Percentiles rank a stretch among this genome's conserved stretches.
Evolutionary conservation across 2,888 invertebrate genomes (phyloP).

Genomic region (Drosophila emarginata): DNA sequence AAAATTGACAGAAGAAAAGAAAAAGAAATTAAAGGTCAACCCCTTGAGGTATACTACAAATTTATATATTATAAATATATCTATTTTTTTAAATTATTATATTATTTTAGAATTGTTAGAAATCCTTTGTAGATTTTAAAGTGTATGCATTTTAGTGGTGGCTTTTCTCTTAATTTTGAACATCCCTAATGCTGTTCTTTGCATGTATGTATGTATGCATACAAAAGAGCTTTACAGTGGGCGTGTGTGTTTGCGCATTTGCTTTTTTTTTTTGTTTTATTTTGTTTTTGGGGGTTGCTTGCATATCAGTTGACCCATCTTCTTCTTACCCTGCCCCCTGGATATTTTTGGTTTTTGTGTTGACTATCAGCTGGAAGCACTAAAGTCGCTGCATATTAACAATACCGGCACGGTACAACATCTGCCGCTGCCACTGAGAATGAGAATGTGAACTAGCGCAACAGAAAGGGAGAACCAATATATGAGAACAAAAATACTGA

Average conservation of each 20-base stretch:
- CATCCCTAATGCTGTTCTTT: neutral
- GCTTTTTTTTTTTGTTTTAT: neutral
- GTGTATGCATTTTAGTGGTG: neutral
- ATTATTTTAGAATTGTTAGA: too few species aligned
- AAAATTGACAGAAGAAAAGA: too few species aligned
- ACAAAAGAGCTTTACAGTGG: neutral
- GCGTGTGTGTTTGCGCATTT: neutral
- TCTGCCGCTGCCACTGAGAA: conserved; percentile 33
- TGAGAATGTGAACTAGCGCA: conserved; percentile 17
- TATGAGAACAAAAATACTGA: neutral
- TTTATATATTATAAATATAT: too few species aligned
- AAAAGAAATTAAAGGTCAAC: too few species aligned
- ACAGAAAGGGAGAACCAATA: conserved; percentile 14
- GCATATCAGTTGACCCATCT: neutral
- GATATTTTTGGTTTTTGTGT: neutral
- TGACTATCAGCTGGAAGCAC: conserved; percentile 11
- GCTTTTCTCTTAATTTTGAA: neutral
- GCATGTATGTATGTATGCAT: neutral
- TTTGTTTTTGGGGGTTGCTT: conserved; percentile 18
- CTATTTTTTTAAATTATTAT: too few species aligned
- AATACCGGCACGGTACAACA: neutral
- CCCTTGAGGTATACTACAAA: too few species aligned
- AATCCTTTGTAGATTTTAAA: neutral
- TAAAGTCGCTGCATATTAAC: conserved; percentile 29
- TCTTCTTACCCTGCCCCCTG: neutral